Percentiles rank a stretch among this genome's conserved stretches.
Evolutionary conservation across 2,113 vertebrate species (phyloP).

Genomic region (Falcunculus frontatus): DNA sequence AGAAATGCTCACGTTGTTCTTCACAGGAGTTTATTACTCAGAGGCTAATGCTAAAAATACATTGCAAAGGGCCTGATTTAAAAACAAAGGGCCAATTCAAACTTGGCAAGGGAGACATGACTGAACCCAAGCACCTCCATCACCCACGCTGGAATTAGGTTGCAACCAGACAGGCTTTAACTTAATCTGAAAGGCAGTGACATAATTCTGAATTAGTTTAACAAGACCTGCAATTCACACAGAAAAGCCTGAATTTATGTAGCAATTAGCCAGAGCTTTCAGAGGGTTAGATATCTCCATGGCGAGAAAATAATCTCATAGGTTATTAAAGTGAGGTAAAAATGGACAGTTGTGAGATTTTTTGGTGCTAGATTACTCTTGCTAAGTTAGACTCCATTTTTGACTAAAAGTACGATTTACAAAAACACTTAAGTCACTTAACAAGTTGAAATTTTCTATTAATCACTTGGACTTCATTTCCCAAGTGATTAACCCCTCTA

Average conservation of each 20-base stretch:
- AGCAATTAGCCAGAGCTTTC: conserved; percentile 19
- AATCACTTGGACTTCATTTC: not conserved
- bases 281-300: not conserved
- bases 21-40: not conserved
- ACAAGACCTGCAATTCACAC: not conserved
- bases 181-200: not conserved
- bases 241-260: not conserved
- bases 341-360: not conserved
- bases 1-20: not conserved
- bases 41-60: not conserved
- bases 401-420: not conserved
- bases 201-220: conserved; percentile 13
- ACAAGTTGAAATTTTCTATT: not conserved
- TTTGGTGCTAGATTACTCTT: not conserved
- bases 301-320: not conserved
- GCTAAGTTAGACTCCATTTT: not conserved
- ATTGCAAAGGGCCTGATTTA: not conserved
- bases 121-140: not conserved
- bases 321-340: not conserved
- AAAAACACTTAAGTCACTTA: not conserved
- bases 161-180: not conserved
- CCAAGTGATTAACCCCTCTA: not conserved
- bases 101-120: not conserved
- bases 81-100: not conserved
- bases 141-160: not conserved